Percentiles rank a stretch among this genome's conserved stretches.
These are phyloP conservation scores for Amphipoea lucens DNA, from an alignment of 2,888 invertebrate species.

Conservation along the genomic window DNA sequence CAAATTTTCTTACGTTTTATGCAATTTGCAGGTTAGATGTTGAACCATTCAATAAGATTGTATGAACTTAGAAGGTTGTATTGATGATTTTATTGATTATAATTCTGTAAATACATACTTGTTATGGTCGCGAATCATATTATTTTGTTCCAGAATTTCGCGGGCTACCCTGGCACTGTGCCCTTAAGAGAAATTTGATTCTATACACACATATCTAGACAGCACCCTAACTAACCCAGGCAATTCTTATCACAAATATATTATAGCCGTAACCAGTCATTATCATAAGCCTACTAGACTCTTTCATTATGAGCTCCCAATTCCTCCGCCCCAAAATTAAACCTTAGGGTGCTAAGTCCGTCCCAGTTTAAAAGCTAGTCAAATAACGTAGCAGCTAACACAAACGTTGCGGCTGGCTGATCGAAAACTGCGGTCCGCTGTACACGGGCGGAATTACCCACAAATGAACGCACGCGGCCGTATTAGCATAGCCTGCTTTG, in stretches of 20 bases:
- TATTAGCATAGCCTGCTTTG: slow-evolving; percentile 37
- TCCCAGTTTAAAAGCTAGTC: slow-evolving; percentile 34
- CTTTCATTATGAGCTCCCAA: neutral
- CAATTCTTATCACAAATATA: neutral
- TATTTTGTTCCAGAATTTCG: no score
- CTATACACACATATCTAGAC: neutral
- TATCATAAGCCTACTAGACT: neutral
- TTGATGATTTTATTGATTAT: no score
- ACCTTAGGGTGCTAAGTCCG: slow-evolving; percentile 2
- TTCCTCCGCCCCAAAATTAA: neutral
- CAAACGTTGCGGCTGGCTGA: slow-evolving; percentile 68
- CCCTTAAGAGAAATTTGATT: neutral
- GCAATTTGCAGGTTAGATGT: neutral
- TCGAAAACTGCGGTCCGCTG: slow-evolving; percentile 79
- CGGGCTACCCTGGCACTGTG: no score
- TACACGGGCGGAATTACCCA: slow-evolving; percentile 70
- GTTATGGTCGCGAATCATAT: no score
- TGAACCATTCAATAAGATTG: neutral
- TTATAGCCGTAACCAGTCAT: neutral
- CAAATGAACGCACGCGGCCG: slow-evolving; percentile 64
- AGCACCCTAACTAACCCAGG: no score
- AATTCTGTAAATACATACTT: no score
- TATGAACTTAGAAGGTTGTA: no score
- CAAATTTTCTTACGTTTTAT: neutral
- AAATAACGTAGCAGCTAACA: slow-evolving; percentile 59